Conservation (phyloP, 2,888 invertebrate genomes). For the Heliconius cydno region DNA sequence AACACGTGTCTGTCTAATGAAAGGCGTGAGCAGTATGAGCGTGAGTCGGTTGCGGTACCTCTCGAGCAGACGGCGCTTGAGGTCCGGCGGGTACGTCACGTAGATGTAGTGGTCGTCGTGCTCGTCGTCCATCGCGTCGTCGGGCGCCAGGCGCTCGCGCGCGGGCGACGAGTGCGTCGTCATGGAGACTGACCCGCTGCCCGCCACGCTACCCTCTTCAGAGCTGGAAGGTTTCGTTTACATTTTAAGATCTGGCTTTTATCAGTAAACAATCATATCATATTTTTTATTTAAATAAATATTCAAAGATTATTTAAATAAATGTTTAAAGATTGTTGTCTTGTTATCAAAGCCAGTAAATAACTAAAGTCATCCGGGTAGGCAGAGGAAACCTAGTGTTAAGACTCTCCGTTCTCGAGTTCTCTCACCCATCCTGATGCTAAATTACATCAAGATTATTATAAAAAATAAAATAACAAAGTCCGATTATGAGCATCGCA, state of each 20-base stretch:
- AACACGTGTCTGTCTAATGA: slow-evolving; percentile 70
- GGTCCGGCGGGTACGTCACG: slow-evolving; percentile 93
- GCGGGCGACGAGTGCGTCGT: slow-evolving; percentile 87
- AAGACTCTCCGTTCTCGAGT: too few relatives aligned
- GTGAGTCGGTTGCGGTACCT: slow-evolving; percentile 84
- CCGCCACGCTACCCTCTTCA: slow-evolving; percentile 87
- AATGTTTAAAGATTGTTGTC: too few relatives aligned
- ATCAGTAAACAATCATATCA: too few relatives aligned
- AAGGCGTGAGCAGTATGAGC: slow-evolving; percentile 70
- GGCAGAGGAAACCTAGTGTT: too few relatives aligned
- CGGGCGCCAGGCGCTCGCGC: slow-evolving; percentile 77
- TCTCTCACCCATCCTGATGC: too few relatives aligned
- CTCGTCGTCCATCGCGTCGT: slow-evolving; percentile 77
- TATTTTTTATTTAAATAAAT: too few relatives aligned
- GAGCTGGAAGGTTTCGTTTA: slow-evolving; percentile 74
- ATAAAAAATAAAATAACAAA: too few relatives aligned
- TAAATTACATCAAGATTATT: too few relatives aligned
- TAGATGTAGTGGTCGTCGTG: slow-evolving; percentile 92
- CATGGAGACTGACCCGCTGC: slow-evolving; percentile 86
- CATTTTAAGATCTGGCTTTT: neutral
- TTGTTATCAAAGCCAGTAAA: neutral
- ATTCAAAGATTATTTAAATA: too few relatives aligned
- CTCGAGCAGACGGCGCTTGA: slow-evolving; percentile 91
- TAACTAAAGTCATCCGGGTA: too few relatives aligned
- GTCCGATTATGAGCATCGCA: neutral